These are phyloP conservation scores for Diachasmimorpha longicaudata DNA, from an alignment of 1,140 invertebrate species.

Conservation along the genomic window DNA sequence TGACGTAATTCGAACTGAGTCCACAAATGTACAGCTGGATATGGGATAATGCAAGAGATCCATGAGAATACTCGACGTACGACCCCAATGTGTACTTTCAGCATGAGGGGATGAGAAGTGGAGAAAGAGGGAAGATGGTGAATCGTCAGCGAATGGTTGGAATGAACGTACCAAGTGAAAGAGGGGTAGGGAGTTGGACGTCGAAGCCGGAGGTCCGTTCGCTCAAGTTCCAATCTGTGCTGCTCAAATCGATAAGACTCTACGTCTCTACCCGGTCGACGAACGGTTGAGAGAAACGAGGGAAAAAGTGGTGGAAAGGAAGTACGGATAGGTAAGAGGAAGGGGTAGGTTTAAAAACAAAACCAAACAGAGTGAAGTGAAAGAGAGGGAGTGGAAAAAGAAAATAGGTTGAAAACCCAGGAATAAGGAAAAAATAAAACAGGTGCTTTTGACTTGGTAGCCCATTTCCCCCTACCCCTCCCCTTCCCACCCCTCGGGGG, in stretches of 20 bases:
- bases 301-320: neutral
- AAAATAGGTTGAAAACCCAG: neutral
- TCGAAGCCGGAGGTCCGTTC: conserved; percentile 26
- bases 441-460: neutral
- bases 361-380: neutral
- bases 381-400: no score
- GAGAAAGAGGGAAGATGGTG: neutral
- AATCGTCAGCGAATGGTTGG: neutral
- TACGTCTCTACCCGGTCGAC: conserved; percentile 30
- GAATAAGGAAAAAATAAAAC: neutral
- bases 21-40: neutral
- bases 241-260: conserved; percentile 39
- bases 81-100: neutral
- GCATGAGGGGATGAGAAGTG: neutral
- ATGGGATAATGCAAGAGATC: neutral
- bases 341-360: neutral
- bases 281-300: conserved; percentile 21
- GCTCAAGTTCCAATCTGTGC: conserved; percentile 34
- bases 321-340: neutral
- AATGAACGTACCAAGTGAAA: neutral
- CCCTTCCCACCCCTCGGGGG: no score
- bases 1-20: neutral
- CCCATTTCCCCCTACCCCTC: neutral
- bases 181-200: neutral
- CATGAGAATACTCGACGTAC: conserved; percentile 1